A percentile compares a stretch with the other conserved stretches of the same genome.
Conservation (phyloP, 1,140 invertebrate species). For the Ceratina japonica region DNA sequence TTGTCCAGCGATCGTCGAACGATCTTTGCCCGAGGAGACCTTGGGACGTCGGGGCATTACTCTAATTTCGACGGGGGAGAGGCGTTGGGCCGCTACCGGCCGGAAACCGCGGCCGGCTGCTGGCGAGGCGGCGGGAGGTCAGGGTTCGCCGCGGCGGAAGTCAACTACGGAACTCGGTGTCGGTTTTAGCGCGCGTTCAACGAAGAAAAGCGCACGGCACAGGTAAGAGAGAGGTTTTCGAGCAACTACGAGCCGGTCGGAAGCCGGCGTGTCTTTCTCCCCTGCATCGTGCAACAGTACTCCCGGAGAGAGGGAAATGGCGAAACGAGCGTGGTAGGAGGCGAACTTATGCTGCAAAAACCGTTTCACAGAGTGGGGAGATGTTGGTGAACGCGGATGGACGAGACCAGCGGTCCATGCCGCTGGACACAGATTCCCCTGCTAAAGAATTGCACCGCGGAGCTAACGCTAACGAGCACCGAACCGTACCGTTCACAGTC, state of each 20-base stretch:
- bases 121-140: constrained; percentile 27
- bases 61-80: not conserved
- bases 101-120: not conserved
- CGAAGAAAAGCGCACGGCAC: constrained; percentile 62
- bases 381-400: constrained; percentile 46
- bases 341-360: constrained; percentile 45
- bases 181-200: constrained; percentile 60
- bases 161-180: constrained; percentile 28
- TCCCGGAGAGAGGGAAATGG: constrained; percentile 66
- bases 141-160: not conserved
- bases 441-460: not conserved
- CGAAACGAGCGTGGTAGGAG: constrained; percentile 61
- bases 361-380: constrained; percentile 29
- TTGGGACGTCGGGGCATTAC: not conserved
- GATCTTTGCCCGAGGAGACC: not conserved
- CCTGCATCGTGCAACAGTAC: constrained; percentile 70
- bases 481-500: no score
- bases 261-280: constrained; percentile 73
- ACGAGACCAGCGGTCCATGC: constrained; percentile 44
- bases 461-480: no score
- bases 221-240: constrained; percentile 75
- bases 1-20: not conserved
- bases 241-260: constrained; percentile 72
- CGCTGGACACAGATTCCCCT: not conserved
- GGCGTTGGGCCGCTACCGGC: not conserved